A percentile compares a stretch with the other conserved stretches of the same genome.
These are phyloP conservation scores for Ahaetulla prasina DNA, from an alignment of 2,113 vertebrate genomes.

Conservation along the genomic window DNA sequence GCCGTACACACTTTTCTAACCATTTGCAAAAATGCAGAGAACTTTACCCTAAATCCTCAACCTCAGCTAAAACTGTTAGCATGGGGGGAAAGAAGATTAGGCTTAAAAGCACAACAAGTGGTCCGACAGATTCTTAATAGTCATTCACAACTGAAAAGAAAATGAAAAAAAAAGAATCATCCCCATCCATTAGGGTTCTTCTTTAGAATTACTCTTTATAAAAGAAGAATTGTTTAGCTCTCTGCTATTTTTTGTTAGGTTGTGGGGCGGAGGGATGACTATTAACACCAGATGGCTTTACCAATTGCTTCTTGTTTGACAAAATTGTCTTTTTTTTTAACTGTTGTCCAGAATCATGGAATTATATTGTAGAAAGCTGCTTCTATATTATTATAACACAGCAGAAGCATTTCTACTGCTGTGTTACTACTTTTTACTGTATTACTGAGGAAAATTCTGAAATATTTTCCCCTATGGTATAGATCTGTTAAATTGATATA, in stretches of 20 bases:
- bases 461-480: not conserved
- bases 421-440: slow-evolving; percentile 1
- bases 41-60: not conserved
- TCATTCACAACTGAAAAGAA: not conserved
- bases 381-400: not conserved
- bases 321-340: not conserved
- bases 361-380: not conserved
- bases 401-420: slow-evolving; percentile 1
- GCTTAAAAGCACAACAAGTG: slow-evolving; percentile 30
- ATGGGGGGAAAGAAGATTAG: slow-evolving; percentile 1
- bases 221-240: not conserved
- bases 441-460: not conserved
- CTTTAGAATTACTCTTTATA: slow-evolving; percentile 7
- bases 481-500: slow-evolving; percentile 13
- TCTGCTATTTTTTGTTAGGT: not conserved
- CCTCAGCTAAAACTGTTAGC: not conserved
- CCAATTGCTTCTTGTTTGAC: not conserved
- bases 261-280: not conserved
- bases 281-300: not conserved
- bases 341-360: not conserved
- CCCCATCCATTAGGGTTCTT: not conserved
- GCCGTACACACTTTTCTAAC: not conserved
- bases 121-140: not conserved
- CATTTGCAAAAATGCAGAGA: not conserved
- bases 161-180: too few relatives aligned